Conservation (phyloP, 2,113 vertebrate species). For the Martes martes region DNA sequence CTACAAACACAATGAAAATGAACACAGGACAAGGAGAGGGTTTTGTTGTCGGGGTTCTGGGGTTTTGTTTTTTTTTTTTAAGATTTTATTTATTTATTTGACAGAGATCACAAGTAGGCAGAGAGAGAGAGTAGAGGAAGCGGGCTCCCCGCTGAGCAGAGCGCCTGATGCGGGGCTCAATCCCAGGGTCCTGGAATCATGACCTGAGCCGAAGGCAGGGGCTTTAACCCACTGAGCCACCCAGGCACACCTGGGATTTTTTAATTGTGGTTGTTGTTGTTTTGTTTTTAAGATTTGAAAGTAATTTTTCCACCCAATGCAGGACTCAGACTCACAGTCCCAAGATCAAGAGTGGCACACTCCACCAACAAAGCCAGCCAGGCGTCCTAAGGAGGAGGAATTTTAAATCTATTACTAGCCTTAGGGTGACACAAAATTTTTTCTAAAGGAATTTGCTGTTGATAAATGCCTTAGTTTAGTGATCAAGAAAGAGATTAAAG, state of each 20-base stretch:
- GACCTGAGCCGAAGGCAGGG: too few species aligned
- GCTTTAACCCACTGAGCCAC: too few species aligned
- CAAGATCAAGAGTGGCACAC: background rate
- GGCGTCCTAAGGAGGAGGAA: background rate
- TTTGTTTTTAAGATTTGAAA: background rate
- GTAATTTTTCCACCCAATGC: background rate
- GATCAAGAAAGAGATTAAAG: background rate
- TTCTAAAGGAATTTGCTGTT: background rate
- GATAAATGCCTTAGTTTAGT: slow-evolving; percentile 4
- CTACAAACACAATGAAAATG: background rate
- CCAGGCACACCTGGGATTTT: too few species aligned
- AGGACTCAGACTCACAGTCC: background rate
- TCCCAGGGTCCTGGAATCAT: too few species aligned
- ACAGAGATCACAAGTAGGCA: too few species aligned
- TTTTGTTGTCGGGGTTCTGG: too few species aligned
- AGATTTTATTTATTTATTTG: too few species aligned
- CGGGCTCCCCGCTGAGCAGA: too few species aligned
- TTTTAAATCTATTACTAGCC: background rate
- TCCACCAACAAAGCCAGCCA: background rate
- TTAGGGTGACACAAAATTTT: background rate
- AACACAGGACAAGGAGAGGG: background rate
- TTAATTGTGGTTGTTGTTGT: too few species aligned
- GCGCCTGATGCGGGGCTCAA: too few species aligned
- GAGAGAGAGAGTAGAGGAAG: too few species aligned
- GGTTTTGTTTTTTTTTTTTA: too few species aligned